Base-by-base conservation (phyloP, 1,140 invertebrate species). In the Micrasema minimum region DNA sequence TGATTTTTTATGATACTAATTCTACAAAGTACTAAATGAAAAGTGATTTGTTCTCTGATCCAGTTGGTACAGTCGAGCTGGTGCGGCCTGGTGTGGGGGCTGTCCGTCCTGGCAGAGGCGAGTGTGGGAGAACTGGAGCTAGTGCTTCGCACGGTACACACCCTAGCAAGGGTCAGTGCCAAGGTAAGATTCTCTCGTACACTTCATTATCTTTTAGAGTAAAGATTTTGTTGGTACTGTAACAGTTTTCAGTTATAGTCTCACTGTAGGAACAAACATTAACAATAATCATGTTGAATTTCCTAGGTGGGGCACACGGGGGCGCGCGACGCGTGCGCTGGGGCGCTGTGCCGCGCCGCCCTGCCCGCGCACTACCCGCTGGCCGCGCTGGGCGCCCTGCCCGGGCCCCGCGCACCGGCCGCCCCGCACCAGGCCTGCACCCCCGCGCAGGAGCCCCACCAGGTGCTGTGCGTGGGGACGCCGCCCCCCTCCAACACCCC, bases 321-420 rank as follows among this genome's bases (percentile, higher is more conserved):
- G 20, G 80, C 94, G 0, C 87, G 96, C 45, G 96, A 98, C 85
- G 95, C 96, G 22, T 97, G 97, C 77, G 93, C 98, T 43, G 95
- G 93, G 48, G 92, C 96, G 3, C 89, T 99, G 77, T 99, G 97
- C 80, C 95, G 97, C 80, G 93, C 94, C 2, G 97, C 96, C 0
- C 85, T 99, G 67, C 97, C 97, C 2, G 94, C 95, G 7, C 95
- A 97, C 83, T 99, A 99, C 85, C 95, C 95, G 12, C 86, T 97
- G 69, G 94, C 93, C 6, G 92, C 96, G 35, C 87, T 97, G 50
- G 88, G 88, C 59, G 88, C 87, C 71, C 81, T 87, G 69, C 79
- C 86, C 75, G 80, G 89, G 78, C 79, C 87, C 76, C 77, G 80
- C 71, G 76, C 87, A 66, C 46, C 78, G 77, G 10, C 74, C 75